These are phyloP conservation scores for Tetranychus piercei DNA, from an alignment of 2,888 invertebrate genomes.

Conservation along the genomic window DNA sequence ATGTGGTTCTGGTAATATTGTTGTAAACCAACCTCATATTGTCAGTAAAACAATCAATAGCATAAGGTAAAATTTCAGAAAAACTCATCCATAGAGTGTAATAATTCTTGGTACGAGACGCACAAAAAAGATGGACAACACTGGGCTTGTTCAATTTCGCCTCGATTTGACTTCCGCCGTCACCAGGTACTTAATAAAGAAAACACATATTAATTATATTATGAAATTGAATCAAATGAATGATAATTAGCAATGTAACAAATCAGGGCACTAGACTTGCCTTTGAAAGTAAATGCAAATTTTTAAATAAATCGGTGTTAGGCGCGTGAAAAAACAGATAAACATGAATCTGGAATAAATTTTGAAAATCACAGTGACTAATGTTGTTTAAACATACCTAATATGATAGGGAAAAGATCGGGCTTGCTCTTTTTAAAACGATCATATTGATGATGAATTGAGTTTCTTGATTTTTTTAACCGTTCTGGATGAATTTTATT, in stretches of 20 bases:
- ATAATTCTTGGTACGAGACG: slow-evolving; percentile 54
- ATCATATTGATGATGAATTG: neutral
- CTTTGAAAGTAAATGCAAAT: too few relatives aligned
- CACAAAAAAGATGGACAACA: slow-evolving; percentile 67
- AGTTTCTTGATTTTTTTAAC: neutral
- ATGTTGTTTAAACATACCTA: neutral
- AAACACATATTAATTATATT: neutral
- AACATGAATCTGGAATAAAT: neutral
- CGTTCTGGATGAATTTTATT: neutral
- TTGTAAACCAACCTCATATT: slow-evolving; percentile 56
- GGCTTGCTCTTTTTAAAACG: neutral
- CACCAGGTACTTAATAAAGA: neutral
- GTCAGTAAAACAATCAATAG: slow-evolving; percentile 77
- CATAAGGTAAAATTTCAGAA: slow-evolving; percentile 64
- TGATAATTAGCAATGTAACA: neutral
- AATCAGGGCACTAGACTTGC: neutral
- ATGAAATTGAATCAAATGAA: neutral
- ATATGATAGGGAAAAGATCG: neutral
- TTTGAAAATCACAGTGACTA: too few relatives aligned
- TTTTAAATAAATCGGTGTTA: too few relatives aligned
- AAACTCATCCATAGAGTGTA: slow-evolving; percentile 91
- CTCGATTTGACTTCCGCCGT: slow-evolving; percentile 63
- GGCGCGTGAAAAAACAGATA: neutral
- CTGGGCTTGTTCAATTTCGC: slow-evolving; percentile 65
- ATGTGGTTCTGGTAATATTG: slow-evolving; percentile 59